Conservation (phyloP, 1,140 invertebrate genomes). For the Papilio dardanus region DNA sequence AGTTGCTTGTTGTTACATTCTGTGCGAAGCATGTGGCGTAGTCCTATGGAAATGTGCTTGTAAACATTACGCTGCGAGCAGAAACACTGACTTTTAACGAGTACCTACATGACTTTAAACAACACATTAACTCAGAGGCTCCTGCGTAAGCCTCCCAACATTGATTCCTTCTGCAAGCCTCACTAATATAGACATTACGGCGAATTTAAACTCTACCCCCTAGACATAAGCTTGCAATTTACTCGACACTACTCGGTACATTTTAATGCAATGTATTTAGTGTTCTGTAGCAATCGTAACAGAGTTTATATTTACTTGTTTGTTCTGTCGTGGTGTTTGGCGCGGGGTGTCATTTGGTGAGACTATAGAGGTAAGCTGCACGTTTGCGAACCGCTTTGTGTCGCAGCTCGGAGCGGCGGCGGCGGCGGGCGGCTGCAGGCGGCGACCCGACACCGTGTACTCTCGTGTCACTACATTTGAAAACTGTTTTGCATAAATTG, state of each 20-base stretch:
- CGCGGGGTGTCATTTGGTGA: conserved; percentile 30
- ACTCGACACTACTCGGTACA: neutral
- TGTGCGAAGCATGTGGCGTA: neutral
- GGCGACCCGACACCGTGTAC: neutral
- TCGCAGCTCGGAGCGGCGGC: neutral
- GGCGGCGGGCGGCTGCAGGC: neutral
- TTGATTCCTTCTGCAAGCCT: conserved; percentile 28
- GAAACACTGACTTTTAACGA: conserved; percentile 21
- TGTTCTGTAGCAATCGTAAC: neutral
- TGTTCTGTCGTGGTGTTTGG: conserved; percentile 18
- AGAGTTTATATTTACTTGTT: conserved; percentile 32
- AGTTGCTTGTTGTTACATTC: neutral
- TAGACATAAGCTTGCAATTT: conserved; percentile 12
- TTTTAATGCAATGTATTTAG: conserved; percentile 14
- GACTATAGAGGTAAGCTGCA: conserved; percentile 30
- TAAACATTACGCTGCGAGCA: conserved; percentile 10
- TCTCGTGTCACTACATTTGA: neutral
- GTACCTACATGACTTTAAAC: conserved; percentile 21
- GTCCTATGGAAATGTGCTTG: neutral
- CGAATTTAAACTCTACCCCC: conserved; percentile 24
- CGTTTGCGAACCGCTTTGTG: conserved; percentile 20
- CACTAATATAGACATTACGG: neutral
- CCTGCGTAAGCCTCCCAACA: conserved; percentile 27
- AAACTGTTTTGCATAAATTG: conserved; percentile 9
- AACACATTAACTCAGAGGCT: conserved; percentile 30